Evolutionary conservation across 2,113 vertebrate species (phyloP), one percentile per base, ranked within the genome.

Genomic region (Eublepharis macularius): DNA sequence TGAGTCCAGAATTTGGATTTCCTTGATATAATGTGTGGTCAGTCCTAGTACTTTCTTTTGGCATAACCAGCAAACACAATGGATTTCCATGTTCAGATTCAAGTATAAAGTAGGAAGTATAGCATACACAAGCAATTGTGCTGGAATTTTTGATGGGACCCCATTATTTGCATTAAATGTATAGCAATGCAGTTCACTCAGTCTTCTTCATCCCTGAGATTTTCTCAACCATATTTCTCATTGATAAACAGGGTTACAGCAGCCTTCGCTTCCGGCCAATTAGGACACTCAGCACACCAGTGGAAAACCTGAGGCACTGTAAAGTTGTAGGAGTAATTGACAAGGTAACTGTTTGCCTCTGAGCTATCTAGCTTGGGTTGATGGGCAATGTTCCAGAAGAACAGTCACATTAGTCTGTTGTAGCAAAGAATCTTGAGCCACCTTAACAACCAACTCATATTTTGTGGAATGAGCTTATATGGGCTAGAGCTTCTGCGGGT

Each of bases 201-300:
- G 41, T 32, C 36, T 47, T 2, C 26, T 34, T 54, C 14, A 12
- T 11, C 75, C 34, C 4, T 43, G 84, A 63, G 4, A 17, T 24
- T 79, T 69, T 77, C 45, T 88, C 39, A 57, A 26, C 34, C 24
- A 84, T 43, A 83, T 77, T 88, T 82, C 43, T 74, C 11, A 0
- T 41, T 7, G 0, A 73, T 81, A 57, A 51, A 2, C 94, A 99
- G 98, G 99, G 99, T 79, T 99, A 98, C 96, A 99, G 98, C 96
- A 99, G 98, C 93, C 95, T 99, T 91, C 96, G 98, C 87, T 98
- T 99, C 87, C 97, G 98, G 79, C 98, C 98, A 0, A 98, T 99
- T 92, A 97, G 99, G 96, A 98, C 97, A 0, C 95, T 99, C 91
- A 99, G 98, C 90, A 98, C 98, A 0, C 97, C 98, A 0, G 97